phyloP scores from a whole-genome alignment of 2,888 invertebrate genomes.

The Brenthis hecate region DNA sequence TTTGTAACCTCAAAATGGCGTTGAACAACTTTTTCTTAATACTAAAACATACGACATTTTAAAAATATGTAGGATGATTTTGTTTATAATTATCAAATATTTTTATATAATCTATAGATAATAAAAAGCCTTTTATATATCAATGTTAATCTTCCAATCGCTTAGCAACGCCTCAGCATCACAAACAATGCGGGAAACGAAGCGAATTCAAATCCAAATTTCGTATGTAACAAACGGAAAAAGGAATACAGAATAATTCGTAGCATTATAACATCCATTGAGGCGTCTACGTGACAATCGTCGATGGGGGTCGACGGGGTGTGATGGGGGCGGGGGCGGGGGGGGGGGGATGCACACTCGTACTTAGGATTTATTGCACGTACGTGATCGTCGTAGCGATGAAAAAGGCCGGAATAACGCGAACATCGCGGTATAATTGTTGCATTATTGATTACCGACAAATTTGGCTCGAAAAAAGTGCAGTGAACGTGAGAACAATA shows the following conservation, averaged over 20 bases:
- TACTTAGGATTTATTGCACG: slow-evolving; percentile 53
- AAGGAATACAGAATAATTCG: slow-evolving; percentile 56
- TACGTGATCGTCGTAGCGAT: slow-evolving; percentile 52
- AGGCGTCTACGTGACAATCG: slow-evolving; percentile 53
- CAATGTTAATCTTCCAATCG: not conserved
- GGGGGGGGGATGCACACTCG: slow-evolving; percentile 42
- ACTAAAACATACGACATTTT: too few species aligned
- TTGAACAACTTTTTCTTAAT: too few species aligned
- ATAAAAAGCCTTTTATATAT: too few species aligned
- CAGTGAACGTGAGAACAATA: slow-evolving; percentile 1
- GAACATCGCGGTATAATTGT: slow-evolving; percentile 39
- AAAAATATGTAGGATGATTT: too few species aligned
- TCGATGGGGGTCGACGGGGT: slow-evolving; percentile 19
- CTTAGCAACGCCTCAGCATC: not conserved
- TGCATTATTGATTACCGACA: slow-evolving; percentile 47
- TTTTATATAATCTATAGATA: too few species aligned
- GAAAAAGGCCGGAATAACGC: slow-evolving; percentile 44
- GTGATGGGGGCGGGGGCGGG: slow-evolving; percentile 4
- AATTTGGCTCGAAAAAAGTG: slow-evolving; percentile 9
- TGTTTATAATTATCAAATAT: too few species aligned
- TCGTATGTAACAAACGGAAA: slow-evolving; percentile 43
- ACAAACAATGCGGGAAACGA: not conserved
- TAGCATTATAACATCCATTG: slow-evolving; percentile 58
- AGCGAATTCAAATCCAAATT: slow-evolving; percentile 12
- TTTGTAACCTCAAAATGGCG: too few species aligned